Conservation (phyloP, 1,140 invertebrate genomes). For the Atopsyche davidsoni region DNA sequence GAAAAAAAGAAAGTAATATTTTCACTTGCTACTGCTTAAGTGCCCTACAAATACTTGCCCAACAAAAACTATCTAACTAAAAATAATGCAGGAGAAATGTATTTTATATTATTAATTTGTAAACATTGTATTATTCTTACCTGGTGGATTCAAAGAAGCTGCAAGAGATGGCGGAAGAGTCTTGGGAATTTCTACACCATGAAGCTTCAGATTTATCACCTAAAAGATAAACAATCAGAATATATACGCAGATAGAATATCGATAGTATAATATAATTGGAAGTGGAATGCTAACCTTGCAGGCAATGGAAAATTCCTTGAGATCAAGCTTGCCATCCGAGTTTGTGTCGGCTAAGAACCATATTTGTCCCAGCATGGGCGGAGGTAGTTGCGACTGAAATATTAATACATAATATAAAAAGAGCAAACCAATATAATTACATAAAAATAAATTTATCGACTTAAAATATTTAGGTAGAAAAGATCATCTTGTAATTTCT, state of each 20-base stretch:
- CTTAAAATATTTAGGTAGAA: too few relatives aligned
- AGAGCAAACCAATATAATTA: too few relatives aligned
- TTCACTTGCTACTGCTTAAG: too few relatives aligned
- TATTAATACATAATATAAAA: background rate
- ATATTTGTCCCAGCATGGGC: conserved; percentile 85
- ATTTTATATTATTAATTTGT: too few relatives aligned
- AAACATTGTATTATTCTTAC: conserved; percentile 38
- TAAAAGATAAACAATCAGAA: conserved; percentile 31
- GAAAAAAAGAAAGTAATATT: too few relatives aligned
- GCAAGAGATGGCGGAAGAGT: conserved; percentile 70
- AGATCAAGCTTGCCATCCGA: conserved; percentile 95
- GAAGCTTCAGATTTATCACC: conserved; percentile 84
- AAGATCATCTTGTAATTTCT: too few relatives aligned
- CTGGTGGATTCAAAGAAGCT: conserved; percentile 55
- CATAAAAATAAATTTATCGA: too few relatives aligned
- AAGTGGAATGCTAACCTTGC: conserved; percentile 69
- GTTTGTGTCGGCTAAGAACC: conserved; percentile 93
- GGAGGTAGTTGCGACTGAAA: conserved; percentile 79
- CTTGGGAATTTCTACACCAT: conserved; percentile 86
- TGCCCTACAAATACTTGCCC: too few relatives aligned
- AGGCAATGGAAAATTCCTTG: conserved; percentile 95
- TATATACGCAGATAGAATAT: too few relatives aligned
- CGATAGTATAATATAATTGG: too few relatives aligned
- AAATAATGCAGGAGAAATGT: too few relatives aligned
- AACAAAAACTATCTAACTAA: too few relatives aligned